Evolutionary conservation across 1,140 invertebrate species (phyloP).

Genomic region (Bursaphelenchus mucronatus): DNA sequence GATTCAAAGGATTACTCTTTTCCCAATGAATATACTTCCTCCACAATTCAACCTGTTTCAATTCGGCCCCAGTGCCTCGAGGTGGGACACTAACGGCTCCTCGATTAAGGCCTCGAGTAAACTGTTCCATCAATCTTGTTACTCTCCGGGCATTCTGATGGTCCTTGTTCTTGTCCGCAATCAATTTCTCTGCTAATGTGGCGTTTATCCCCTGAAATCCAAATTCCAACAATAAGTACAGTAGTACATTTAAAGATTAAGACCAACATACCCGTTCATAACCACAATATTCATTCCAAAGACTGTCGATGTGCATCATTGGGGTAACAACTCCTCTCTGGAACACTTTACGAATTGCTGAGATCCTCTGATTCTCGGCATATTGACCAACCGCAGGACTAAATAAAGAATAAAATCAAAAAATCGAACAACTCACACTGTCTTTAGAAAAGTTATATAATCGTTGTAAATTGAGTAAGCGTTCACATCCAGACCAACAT

Average conservation of each 20-base stretch:
- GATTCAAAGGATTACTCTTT: constrained; percentile 86
- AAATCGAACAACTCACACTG: constrained; percentile 68
- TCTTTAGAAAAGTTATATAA: constrained; percentile 94
- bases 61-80: constrained; percentile 70
- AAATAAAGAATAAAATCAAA: constrained; percentile 33
- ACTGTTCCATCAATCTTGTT: constrained; percentile 79
- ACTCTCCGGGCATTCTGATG: constrained; percentile 95
- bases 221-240: too few relatives aligned
- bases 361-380: constrained; percentile 98
- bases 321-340: constrained; percentile 91
- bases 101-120: constrained; percentile 86
- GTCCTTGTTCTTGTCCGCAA: constrained; percentile 80
- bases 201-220: constrained; percentile 92
- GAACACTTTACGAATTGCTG: constrained; percentile 91
- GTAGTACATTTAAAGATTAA: constrained; percentile 10
- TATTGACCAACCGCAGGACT: constrained; percentile 91
- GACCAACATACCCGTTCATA: constrained; percentile 65
- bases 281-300: constrained; percentile 97
- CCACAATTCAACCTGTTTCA: constrained; percentile 91
- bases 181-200: constrained; percentile 90
- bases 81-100: constrained; percentile 83
- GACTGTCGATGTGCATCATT: constrained; percentile 90
- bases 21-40: constrained; percentile 98
- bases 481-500: constrained; percentile 89
- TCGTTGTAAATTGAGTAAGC: constrained; percentile 66